Evolutionary conservation across 2,888 invertebrate genomes (phyloP).

Genomic region (Drosophila atripex): DNA sequence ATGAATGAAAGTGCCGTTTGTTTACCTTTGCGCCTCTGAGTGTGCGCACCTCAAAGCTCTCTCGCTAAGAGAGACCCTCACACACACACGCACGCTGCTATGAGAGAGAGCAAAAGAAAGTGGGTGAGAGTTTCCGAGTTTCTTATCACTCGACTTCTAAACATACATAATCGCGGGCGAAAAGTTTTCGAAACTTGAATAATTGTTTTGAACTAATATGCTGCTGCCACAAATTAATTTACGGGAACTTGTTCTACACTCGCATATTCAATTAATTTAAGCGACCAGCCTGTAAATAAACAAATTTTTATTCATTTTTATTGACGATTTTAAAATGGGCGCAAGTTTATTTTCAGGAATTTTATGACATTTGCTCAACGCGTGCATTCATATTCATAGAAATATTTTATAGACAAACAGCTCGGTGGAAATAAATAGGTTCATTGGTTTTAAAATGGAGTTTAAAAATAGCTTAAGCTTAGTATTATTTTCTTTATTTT

Average conservation of each 20-base stretch:
- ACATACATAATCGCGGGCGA: slow-evolving; percentile 17
- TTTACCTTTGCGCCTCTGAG: slow-evolving; percentile 74
- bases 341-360: slow-evolving; percentile 5
- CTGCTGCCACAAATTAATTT: slow-evolving; percentile 1
- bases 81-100: too few species aligned
- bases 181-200: slow-evolving; percentile 25
- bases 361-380: slow-evolving; percentile 36
- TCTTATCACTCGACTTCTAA: slow-evolving; percentile 31
- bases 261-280: slow-evolving; percentile 2
- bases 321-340: slow-evolving; percentile 3
- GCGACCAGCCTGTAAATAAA: neutral
- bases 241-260: neutral
- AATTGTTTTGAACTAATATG: slow-evolving; percentile 11
- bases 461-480: neutral
- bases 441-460: neutral
- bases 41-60: slow-evolving; percentile 49
- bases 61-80: neutral
- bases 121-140: slow-evolving; percentile 7
- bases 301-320: slow-evolving; percentile 5
- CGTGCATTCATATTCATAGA: slow-evolving; percentile 21
- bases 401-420: neutral
- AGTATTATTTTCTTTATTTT: neutral
- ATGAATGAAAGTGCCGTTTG: slow-evolving; percentile 81
- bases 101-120: slow-evolving; percentile 10
- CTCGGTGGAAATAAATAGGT: neutral